Base-by-base conservation (phyloP, 2,797 vertebrate species). In the Pyrocephalus nanus region DNA sequence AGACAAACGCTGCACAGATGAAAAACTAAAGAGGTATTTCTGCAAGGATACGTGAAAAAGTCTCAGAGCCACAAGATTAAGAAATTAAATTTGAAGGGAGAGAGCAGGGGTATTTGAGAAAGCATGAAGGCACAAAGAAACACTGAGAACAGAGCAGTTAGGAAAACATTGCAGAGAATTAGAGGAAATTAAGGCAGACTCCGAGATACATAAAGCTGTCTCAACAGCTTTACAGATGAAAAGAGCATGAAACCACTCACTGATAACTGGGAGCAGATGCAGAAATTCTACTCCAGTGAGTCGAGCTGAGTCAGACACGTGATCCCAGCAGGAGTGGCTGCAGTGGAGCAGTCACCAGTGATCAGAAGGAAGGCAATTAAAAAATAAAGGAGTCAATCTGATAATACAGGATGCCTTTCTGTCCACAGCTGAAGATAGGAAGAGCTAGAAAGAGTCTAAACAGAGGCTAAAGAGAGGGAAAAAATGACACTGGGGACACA, bases 1-100 rank as follows among this genome's bases (percentile, higher is more conserved):
- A 93, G 78, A 90, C 43, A 91, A 94, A 83, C 42, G 36, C 72
- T 65, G 45, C 69, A 91, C 69, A 95, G 84, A 72, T 69, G n/a
- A 60, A 55, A 90, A 94, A 88, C 73, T 57, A 42, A 74, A 66
- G 65, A 87, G 75, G 72, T 81, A 90, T 78, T 91, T 91, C 69
- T 78, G 85, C 71, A 91, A 72, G 34, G 43, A 81, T 88, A 89
- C 20, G 13, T 13, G 12, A 66, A 75, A 62, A 87, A 86, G 55
- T 57, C 84, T 96, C 43, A 47, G 64, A 95, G 64, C 19, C 67
- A 77, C 38, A 55, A 85, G 77, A 91, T 65, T 57, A 85, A 92
- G 86, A 94, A 94, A 87, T 77, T 50, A 82, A 55, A 82, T 91
- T 58, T 60, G 87, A 91, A 93, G n/a, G 17, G 16, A 77, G 36